Conservation (phyloP, 2,888 invertebrate genomes). For the Aspidiotus rigidus region DNA sequence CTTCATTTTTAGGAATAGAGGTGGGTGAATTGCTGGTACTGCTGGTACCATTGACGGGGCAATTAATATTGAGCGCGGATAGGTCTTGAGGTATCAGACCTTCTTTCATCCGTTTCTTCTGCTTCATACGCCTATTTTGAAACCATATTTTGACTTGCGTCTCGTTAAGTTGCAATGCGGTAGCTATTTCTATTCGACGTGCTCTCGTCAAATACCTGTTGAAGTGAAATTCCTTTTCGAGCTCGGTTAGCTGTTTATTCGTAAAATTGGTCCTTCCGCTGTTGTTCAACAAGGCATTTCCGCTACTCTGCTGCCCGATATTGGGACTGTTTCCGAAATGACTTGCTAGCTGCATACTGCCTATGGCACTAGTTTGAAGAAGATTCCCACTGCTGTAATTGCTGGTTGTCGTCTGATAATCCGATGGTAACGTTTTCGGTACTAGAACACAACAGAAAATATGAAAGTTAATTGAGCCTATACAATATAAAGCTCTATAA, state of each 20-base stretch:
- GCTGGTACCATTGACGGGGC: slow-evolving; percentile 28
- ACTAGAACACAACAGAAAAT: slow-evolving; percentile 12
- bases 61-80: slow-evolving; percentile 19
- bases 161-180: slow-evolving; percentile 89
- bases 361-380: slow-evolving; percentile 26
- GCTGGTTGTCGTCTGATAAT: slow-evolving; percentile 21
- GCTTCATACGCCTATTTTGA: slow-evolving; percentile 96
- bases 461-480: too few relatives aligned
- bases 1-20: slow-evolving; percentile 28
- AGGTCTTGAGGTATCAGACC: slow-evolving; percentile 48
- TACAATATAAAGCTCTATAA: too few relatives aligned
- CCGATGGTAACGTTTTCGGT: slow-evolving; percentile 27
- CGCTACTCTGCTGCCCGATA: slow-evolving; percentile 21
- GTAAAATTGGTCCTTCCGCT: slow-evolving; percentile 97
- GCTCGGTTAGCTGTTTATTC: slow-evolving; percentile 96
- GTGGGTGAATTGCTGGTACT: slow-evolving; percentile 36
- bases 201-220: slow-evolving; percentile 97
- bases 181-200: slow-evolving; percentile 93
- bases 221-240: slow-evolving; percentile 99
- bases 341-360: slow-evolving; percentile 24
- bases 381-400: slow-evolving; percentile 14
- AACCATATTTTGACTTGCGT: slow-evolving; percentile 71
- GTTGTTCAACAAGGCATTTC: slow-evolving; percentile 50
- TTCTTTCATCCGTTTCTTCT: slow-evolving; percentile 93
- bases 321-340: slow-evolving; percentile 29